Evolutionary conservation across 2,113 vertebrate genomes (phyloP).

Genomic region (Xyrauchen texanus): DNA sequence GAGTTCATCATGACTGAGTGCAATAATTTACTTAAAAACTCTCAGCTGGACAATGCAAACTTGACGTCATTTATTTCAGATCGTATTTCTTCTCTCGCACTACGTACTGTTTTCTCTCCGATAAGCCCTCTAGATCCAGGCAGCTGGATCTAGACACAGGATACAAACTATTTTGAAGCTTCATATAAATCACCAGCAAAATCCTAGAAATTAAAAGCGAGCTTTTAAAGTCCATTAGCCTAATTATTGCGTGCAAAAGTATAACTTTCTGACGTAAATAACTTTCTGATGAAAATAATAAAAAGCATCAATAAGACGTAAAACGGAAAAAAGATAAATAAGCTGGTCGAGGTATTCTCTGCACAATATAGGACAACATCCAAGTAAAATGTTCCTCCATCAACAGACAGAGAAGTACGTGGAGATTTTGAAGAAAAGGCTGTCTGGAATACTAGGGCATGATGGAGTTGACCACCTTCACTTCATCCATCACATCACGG

Average conservation of each 20-base stretch:
- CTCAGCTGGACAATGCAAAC: conserved; percentile 42
- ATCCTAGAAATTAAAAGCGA: conserved; percentile 1
- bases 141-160: neutral
- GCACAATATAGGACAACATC: neutral
- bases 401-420: neutral
- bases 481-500: conserved; percentile 19
- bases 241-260: neutral
- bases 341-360: neutral
- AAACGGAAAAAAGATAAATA: neutral
- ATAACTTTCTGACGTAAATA: neutral
- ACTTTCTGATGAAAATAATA: too few relatives aligned
- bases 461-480: conserved; percentile 60
- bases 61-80: conserved; percentile 51
- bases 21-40: neutral
- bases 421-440: conserved; percentile 41
- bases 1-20: neutral
- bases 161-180: neutral
- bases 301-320: too few relatives aligned
- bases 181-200: neutral
- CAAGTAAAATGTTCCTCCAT: neutral
- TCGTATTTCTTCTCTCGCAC: conserved; percentile 47
- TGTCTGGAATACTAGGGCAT: conserved; percentile 68
- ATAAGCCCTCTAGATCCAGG: conserved; percentile 68
- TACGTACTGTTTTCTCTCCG: conserved; percentile 59
- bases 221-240: neutral